Evolutionary conservation across 2,113 vertebrate genomes (phyloP).

Genomic region (Prionailurus bengalensis): DNA sequence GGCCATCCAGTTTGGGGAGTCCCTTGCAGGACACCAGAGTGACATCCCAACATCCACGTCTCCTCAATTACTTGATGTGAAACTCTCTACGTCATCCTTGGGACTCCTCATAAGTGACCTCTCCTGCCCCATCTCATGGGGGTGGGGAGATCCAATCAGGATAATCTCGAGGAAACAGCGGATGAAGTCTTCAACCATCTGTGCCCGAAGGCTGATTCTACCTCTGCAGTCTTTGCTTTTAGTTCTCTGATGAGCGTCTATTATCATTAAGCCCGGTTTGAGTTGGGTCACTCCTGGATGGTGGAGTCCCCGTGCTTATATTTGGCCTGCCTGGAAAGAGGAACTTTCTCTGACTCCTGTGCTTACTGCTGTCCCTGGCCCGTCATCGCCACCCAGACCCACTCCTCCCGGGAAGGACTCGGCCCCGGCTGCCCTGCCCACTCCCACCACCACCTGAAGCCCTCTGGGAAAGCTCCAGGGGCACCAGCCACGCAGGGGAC

Average conservation of each 20-base stretch:
- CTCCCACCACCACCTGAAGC: rapidly evolving
- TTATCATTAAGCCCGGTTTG: not conserved
- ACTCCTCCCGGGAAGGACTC: rapidly evolving
- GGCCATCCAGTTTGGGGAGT: not conserved
- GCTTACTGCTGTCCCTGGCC: not conserved
- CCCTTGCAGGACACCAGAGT: not conserved
- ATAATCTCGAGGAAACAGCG: rapidly evolving
- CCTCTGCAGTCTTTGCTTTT: not conserved
- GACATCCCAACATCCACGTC: rapidly evolving
- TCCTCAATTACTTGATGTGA: rapidly evolving
- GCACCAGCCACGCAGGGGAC: rapidly evolving
- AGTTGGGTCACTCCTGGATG: too few relatives aligned
- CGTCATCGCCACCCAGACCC: rapidly evolving
- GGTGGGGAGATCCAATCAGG: too few relatives aligned
- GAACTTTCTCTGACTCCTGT: rapidly evolving
- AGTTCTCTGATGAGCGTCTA: rapidly evolving
- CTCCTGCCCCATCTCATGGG: not conserved
- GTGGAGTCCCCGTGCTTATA: not conserved
- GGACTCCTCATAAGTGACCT: rapidly evolving
- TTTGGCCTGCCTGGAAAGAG: rapidly evolving
- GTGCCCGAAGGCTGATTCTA: rapidly evolving
- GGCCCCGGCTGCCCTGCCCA: not conserved
- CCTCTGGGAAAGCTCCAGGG: not conserved
- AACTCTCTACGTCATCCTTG: not conserved
- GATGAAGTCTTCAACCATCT: rapidly evolving